Conservation (phyloP, 2,888 invertebrate genomes). For the Alsophila aescularia region DNA sequence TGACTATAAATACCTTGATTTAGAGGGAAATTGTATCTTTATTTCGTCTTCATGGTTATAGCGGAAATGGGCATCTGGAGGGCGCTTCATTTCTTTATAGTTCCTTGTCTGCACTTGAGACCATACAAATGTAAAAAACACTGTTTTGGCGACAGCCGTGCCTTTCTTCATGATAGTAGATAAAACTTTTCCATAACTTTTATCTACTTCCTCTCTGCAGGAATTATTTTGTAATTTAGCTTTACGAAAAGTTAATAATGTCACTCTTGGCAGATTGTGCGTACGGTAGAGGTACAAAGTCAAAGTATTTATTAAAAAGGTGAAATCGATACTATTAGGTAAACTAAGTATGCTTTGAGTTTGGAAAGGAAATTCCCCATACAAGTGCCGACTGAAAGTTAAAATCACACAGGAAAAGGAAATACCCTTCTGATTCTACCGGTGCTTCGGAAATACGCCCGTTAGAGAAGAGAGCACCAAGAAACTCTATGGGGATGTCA, state of each 20-base stretch:
- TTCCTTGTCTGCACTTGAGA: background rate
- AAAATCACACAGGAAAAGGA: too few species aligned
- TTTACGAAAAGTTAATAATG: constrained; percentile 7
- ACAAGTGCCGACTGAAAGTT: too few species aligned
- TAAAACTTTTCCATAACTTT: too few species aligned
- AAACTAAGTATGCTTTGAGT: too few species aligned
- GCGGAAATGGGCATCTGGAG: constrained; percentile 53
- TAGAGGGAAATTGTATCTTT: constrained; percentile 43
- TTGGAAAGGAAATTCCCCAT: too few species aligned
- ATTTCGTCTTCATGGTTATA: constrained; percentile 41
- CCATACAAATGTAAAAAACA: background rate
- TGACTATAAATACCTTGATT: constrained; percentile 19
- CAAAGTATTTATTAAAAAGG: too few species aligned
- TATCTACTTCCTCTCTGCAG: background rate
- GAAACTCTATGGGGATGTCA: too few species aligned
- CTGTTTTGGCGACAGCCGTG: background rate
- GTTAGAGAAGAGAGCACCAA: too few species aligned
- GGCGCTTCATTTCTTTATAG: constrained; percentile 21
- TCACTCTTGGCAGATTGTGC: background rate
- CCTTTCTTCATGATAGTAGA: background rate
- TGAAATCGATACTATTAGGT: too few species aligned
- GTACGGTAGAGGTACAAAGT: background rate
- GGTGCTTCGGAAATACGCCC: too few species aligned
- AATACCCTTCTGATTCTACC: too few species aligned
- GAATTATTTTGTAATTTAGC: background rate